Evolutionary conservation across 2,113 vertebrate species (phyloP).

Genomic region (Salvelinus sp.): DNA sequence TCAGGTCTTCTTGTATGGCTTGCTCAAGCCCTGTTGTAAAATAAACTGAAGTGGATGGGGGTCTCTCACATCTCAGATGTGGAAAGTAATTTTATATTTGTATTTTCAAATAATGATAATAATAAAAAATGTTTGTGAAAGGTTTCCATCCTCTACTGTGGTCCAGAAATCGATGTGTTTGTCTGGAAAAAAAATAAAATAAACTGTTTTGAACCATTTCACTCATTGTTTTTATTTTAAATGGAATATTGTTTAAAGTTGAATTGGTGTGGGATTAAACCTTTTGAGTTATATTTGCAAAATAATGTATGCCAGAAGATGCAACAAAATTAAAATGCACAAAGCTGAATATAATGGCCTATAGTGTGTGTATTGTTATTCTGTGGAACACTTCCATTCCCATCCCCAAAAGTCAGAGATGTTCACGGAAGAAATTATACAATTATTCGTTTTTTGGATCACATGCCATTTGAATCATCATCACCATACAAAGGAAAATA

Average conservation of each 20-base stretch:
- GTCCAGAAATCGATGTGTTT: slow-evolving; percentile 98
- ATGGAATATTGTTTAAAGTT: slow-evolving; percentile 26
- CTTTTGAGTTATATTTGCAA: slow-evolving; percentile 46
- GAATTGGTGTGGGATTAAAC: slow-evolving; percentile 41
- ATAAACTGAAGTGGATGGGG: slow-evolving; percentile 89
- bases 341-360: slow-evolving; percentile 47
- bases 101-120: slow-evolving; percentile 94
- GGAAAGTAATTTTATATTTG: slow-evolving; percentile 98
- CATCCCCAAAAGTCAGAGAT: background rate
- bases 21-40: slow-evolving; percentile 93
- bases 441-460: too few relatives aligned
- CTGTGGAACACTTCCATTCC: slow-evolving; percentile 15
- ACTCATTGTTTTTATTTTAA: slow-evolving; percentile 53
- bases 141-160: slow-evolving; percentile 98
- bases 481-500: too few relatives aligned
- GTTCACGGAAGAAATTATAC: background rate
- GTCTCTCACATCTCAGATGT: slow-evolving; percentile 96
- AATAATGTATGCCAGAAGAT: slow-evolving; percentile 55
- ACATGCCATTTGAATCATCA: background rate
- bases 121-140: slow-evolving; percentile 98
- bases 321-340: slow-evolving; percentile 56
- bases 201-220: slow-evolving; percentile 90
- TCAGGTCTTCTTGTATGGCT: slow-evolving; percentile 96
- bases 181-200: slow-evolving; percentile 87
- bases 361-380: slow-evolving; percentile 48